Conservation (phyloP, 2,113 vertebrate species). For the Ophiodon elongatus region DNA sequence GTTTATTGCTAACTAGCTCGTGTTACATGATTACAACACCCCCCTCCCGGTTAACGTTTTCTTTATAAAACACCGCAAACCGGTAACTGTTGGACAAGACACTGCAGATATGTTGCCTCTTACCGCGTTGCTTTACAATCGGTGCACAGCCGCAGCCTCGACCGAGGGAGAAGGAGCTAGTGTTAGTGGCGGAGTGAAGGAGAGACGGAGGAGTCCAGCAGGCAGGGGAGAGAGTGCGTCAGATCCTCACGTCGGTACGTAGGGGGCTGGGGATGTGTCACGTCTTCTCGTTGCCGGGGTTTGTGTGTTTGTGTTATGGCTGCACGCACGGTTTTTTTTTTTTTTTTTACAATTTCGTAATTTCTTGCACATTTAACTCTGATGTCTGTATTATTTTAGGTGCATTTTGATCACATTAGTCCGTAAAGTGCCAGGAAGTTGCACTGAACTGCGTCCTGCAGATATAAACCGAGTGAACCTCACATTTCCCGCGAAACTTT, state of each 20-base stretch:
- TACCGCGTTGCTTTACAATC: slow-evolving; percentile 70
- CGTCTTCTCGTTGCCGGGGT: slow-evolving; percentile 27
- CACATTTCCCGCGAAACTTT: slow-evolving; percentile 60
- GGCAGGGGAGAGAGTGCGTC: slow-evolving; percentile 45
- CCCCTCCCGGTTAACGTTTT: neutral
- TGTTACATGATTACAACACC: slow-evolving; percentile 5
- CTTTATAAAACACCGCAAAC: neutral
- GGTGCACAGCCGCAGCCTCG: slow-evolving; percentile 60
- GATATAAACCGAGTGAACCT: slow-evolving; percentile 55
- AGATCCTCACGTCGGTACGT: slow-evolving; percentile 51
- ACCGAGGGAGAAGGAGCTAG: slow-evolving; percentile 48
- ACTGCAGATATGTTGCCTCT: slow-evolving; percentile 46
- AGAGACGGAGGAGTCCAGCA: slow-evolving; percentile 39
- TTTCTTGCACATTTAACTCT: neutral
- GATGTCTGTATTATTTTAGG: neutral
- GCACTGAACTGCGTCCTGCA: neutral
- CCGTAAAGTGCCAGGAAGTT: neutral
- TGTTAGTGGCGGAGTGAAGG: slow-evolving; percentile 39
- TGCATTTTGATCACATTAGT: neutral
- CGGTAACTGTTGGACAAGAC: neutral
- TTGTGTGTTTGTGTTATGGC: neutral
- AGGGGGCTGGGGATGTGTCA: slow-evolving; percentile 55
- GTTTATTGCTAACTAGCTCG: slow-evolving; percentile 50
- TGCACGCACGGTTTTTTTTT: no score
- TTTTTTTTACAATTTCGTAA: no score